Percentiles rank a stretch among this genome's conserved stretches.
Conservation (phyloP, 1,140 invertebrate species). For the Drosophila asahinai region DNA sequence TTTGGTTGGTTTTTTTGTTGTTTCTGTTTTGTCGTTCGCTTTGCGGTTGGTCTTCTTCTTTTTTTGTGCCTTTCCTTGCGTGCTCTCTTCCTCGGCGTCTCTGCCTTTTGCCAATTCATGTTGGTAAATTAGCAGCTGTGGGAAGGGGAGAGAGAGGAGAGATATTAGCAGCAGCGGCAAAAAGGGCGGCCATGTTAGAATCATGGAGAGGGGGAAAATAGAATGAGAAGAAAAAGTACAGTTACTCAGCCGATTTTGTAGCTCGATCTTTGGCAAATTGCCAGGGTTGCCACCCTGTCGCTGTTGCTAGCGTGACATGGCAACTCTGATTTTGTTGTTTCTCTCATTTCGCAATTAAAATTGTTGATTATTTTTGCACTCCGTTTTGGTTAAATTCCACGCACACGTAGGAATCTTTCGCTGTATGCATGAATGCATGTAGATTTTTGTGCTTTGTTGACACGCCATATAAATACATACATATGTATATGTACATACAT, state of each 20-base stretch:
- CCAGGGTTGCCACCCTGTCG: slow-evolving; percentile 22
- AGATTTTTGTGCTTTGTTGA: slow-evolving; percentile 21
- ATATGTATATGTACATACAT: slow-evolving; percentile 6
- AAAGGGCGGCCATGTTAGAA: slow-evolving; percentile 32
- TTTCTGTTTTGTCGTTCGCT: slow-evolving; percentile 3
- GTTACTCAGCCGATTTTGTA: slow-evolving; percentile 28
- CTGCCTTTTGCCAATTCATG: slow-evolving; percentile 67
- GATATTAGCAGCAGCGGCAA: slow-evolving; percentile 17
- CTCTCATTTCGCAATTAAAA: slow-evolving; percentile 16
- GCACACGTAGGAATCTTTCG: slow-evolving; percentile 6
- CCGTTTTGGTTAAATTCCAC: slow-evolving; percentile 39
- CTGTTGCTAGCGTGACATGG: slow-evolving; percentile 2
- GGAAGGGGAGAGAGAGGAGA: background rate
- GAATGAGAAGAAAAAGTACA: slow-evolving; percentile 30
- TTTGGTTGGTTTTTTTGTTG: slow-evolving; percentile 15
- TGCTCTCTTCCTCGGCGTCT: slow-evolving; percentile 29
- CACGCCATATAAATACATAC: slow-evolving; percentile 15
- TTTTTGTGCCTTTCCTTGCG: slow-evolving; percentile 22
- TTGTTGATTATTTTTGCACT: slow-evolving; percentile 29
- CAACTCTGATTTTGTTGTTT: slow-evolving; percentile 16
- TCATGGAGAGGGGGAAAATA: background rate
- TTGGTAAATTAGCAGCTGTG: slow-evolving; percentile 66
- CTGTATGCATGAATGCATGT: background rate
- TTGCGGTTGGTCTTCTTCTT: slow-evolving; percentile 24
- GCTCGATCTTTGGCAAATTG: slow-evolving; percentile 20